Conservation (phyloP, 64 coral and sea anemone species). For the Acropora tenuis region DNA sequence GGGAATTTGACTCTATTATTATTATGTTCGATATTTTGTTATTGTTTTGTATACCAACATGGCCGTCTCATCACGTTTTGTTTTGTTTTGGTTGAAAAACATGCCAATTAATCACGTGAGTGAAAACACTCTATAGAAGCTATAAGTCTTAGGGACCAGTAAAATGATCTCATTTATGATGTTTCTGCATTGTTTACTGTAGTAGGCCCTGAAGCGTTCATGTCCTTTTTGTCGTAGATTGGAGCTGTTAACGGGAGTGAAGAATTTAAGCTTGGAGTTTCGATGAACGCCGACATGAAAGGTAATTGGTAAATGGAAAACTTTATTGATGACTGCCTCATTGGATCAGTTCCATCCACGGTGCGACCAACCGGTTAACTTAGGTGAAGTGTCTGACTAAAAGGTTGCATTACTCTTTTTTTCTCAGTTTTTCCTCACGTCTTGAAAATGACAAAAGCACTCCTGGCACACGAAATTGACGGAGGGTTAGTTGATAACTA, state of each 20-base stretch:
- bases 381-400: not conserved
- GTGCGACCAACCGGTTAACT: not conserved
- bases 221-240: slow-evolving; percentile 42
- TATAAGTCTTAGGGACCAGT: no score
- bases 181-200: no score
- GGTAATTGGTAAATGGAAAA: slow-evolving; percentile 13
- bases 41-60: no score
- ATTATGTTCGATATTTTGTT: no score
- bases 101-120: no score
- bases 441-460: slow-evolving; percentile 77
- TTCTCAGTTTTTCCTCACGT: slow-evolving; percentile 75
- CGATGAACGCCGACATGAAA: slow-evolving; percentile 94
- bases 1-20: no score
- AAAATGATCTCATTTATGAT: no score
- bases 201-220: not conserved
- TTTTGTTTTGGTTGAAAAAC: no score
- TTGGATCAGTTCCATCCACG: no score
- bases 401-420: not conserved
- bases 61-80: no score
- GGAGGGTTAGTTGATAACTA: slow-evolving; percentile 89
- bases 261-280: slow-evolving; percentile 82
- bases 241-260: slow-evolving; percentile 92
- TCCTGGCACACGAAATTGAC: slow-evolving; percentile 72
- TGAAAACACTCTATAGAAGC: no score
- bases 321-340: no score